Percentiles rank a stretch among this genome's conserved stretches.
phyloP scores from a whole-genome alignment of 1,140 invertebrate genomes.

The Cyphomyrmex costatus region DNA sequence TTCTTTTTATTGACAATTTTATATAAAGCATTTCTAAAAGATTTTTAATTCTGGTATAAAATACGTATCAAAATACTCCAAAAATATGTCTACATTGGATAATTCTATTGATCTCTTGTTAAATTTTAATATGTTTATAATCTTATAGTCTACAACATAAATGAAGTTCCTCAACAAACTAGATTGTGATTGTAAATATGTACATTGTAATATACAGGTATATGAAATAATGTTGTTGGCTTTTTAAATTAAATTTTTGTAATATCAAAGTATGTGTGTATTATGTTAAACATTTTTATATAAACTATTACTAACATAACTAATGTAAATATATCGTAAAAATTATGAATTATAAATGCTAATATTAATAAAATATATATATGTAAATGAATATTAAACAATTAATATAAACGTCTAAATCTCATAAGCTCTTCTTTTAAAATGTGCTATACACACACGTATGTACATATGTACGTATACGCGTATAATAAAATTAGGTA shows the following conservation, averaged over 20 bases:
- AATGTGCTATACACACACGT: too few relatives aligned
- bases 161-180: background rate
- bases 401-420: too few relatives aligned
- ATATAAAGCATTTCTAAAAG: background rate
- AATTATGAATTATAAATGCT: background rate
- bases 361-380: background rate
- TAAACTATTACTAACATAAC: background rate
- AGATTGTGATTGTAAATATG: background rate
- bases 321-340: background rate
- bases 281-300: background rate
- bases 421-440: too few relatives aligned
- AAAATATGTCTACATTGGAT: background rate
- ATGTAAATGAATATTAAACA: too few relatives aligned
- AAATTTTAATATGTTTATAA: background rate
- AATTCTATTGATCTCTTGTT: background rate
- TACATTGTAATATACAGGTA: too few relatives aligned
- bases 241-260: constrained; percentile 7
- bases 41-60: background rate
- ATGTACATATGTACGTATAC: too few relatives aligned
- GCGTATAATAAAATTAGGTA: background rate
- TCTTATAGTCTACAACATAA: background rate
- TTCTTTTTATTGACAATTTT: background rate
- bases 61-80: background rate
- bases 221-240: background rate
- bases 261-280: background rate